These are phyloP conservation scores for Pantherophis vulpinus DNA, from an alignment of 2,797 vertebrate genomes.

Conservation along the genomic window DNA sequence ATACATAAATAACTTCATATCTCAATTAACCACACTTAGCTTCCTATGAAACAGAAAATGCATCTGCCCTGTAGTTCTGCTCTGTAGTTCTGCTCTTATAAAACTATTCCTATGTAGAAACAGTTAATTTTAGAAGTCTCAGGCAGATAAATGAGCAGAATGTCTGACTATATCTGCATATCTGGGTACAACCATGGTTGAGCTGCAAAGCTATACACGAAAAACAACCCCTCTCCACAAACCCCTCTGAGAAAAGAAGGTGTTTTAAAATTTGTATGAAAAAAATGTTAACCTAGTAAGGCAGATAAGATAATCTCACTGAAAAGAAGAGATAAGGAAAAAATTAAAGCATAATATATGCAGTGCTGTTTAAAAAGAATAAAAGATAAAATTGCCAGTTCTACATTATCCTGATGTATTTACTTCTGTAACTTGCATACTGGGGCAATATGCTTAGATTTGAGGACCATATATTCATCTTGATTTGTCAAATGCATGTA, in stretches of 20 bases:
- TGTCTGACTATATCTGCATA: not conserved
- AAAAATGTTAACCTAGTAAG: constrained; percentile 19
- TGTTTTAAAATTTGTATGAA: not conserved
- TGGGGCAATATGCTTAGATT: not conserved
- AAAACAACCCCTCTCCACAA: not conserved
- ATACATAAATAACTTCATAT: not conserved
- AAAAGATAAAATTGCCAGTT: constrained; percentile 12
- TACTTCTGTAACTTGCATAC: not conserved
- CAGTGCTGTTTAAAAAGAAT: constrained; percentile 52
- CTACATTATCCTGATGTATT: not conserved
- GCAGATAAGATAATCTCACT: constrained; percentile 47
- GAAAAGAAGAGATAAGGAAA: constrained; percentile 25
- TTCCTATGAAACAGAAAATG: not conserved
- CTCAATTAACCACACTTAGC: constrained; percentile 14
- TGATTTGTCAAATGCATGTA: not conserved
- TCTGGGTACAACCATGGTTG: constrained; percentile 43
- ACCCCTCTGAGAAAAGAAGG: not conserved
- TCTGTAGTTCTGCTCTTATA: constrained; percentile 22
- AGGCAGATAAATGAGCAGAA: constrained; percentile 40
- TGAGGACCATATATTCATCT: not conserved
- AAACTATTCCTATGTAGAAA: constrained; percentile 44
- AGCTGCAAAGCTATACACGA: not conserved
- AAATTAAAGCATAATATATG: constrained; percentile 21
- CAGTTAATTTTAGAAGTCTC: constrained; percentile 30
- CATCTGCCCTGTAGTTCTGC: not conserved